Base-by-base conservation (phyloP, 2,888 invertebrate species). In the Idaea straminata region DNA sequence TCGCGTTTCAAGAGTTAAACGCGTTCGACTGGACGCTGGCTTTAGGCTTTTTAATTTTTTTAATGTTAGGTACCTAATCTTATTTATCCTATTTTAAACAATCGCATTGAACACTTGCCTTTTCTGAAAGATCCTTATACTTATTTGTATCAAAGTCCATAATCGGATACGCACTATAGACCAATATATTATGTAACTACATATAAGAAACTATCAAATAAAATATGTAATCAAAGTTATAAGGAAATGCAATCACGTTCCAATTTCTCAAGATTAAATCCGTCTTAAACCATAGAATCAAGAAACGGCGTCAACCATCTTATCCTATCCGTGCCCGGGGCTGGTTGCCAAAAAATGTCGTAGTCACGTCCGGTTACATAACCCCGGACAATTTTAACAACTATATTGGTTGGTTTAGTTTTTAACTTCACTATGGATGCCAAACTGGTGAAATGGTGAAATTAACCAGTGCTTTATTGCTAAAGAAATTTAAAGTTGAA, bases 351-450 rank as follows among this genome's bases (percentile, higher is more conserved):
- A 88, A 83, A 81, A 72, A 73, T 69, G 75, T 70, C 67, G 72
- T 68, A 79, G 83, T 84, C 86, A 88, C 87, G 87, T 84, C 79
- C 83, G 77, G 76, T 86, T 83, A 84, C 83, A 77, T 85, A 87
- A 86, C 83, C 81, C 71, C 76, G 75, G 76, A 83, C 85, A 85
- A 84, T 86, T 89, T 86, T 82, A 85, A 88, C 82, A 84, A 88
- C 86, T 88, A 87, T 87, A 89, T 89, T 88, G 88, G 88, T 89
- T 88, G 88, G 88, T 85, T 88, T 88, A 88, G 88, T 89, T 89
- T 88, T 88, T 85, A 86, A 84, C 83, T 80, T 81, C 77, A 77
- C 78, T 77, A 73, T 76, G 76, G 74, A 79, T 85, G 87, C 87
- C 85, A 85, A 83, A 77, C 73, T 69, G 75, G 74, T 74, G 72